phyloP scores from a whole-genome alignment of 2,888 invertebrate species.

The Aphodius sticticus region DNA sequence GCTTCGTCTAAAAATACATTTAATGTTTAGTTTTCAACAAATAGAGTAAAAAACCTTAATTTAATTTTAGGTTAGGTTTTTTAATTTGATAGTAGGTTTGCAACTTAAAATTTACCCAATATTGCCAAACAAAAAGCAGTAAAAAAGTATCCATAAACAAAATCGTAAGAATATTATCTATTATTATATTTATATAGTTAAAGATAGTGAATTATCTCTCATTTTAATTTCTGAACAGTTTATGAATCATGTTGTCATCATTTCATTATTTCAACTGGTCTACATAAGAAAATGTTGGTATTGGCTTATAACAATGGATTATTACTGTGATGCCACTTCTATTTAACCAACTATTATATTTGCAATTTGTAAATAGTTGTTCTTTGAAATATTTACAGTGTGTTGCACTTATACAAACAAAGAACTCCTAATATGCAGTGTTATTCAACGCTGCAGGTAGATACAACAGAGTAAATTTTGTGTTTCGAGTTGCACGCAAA shows the following conservation, averaged over 20 bases:
- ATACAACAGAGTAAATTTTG: no score
- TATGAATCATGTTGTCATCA: no score
- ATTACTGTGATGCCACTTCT: not conserved
- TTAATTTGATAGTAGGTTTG: not conserved
- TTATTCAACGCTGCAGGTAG: no score
- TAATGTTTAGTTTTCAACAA: not conserved
- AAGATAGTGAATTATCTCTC: no score
- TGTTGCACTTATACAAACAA: no score
- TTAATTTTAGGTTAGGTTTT: no score
- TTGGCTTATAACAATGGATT: not conserved
- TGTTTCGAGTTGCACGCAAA: no score
- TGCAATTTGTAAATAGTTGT: not conserved
- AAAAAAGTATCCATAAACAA: no score
- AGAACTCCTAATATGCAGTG: no score
- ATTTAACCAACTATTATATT: not conserved
- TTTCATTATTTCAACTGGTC: not conserved
- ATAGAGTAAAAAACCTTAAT: not conserved
- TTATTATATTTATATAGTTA: no score
- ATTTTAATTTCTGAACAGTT: no score
- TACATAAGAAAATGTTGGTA: not conserved
- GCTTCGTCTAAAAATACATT: not conserved
- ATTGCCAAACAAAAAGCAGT: not conserved
- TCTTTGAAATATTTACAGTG: not conserved
- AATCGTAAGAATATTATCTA: no score
- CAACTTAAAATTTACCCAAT: not conserved